A percentile compares a stretch with the other conserved stretches of the same genome.
Conservation (phyloP, 1,140 invertebrate genomes). For the Drosophila tani region DNA sequence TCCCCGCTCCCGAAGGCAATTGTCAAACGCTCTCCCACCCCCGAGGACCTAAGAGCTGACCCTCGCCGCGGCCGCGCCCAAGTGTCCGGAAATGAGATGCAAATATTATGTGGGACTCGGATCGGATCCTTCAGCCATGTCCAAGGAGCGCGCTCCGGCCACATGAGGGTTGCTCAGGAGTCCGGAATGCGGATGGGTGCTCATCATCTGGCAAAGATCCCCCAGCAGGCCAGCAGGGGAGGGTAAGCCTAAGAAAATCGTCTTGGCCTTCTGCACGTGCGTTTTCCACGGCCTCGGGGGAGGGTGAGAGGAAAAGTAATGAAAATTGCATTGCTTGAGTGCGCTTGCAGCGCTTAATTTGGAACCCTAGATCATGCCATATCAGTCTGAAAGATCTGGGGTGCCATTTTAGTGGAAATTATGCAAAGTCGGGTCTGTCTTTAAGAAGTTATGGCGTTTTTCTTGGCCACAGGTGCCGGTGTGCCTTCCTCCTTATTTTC, state of each 20-base stretch:
- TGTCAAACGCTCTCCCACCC: constrained; percentile 39
- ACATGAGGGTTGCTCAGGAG: constrained; percentile 59
- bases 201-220: constrained; percentile 46
- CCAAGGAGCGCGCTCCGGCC: constrained; percentile 24
- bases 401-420: constrained; percentile 45
- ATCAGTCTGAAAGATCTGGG: constrained; percentile 18
- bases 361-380: constrained; percentile 42
- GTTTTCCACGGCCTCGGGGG: constrained; percentile 51
- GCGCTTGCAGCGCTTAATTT: constrained; percentile 63
- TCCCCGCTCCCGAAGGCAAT: constrained; percentile 55
- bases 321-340: constrained; percentile 75
- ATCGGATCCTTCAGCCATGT: constrained; percentile 49
- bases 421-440: constrained; percentile 57
- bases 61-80: constrained; percentile 66
- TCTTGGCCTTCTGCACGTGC: constrained; percentile 68
- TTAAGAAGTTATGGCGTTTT: constrained; percentile 5
- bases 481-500: constrained; percentile 14
- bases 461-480: constrained; percentile 11
- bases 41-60: constrained; percentile 41
- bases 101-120: constrained; percentile 84
- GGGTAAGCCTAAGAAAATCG: constrained; percentile 64
- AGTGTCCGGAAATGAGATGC: constrained; percentile 85
- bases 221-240: constrained; percentile 9
- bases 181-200: constrained; percentile 8
- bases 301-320: constrained; percentile 33